phyloP scores from a whole-genome alignment of 2,113 vertebrate genomes.

The Gymnogyps californianus region DNA sequence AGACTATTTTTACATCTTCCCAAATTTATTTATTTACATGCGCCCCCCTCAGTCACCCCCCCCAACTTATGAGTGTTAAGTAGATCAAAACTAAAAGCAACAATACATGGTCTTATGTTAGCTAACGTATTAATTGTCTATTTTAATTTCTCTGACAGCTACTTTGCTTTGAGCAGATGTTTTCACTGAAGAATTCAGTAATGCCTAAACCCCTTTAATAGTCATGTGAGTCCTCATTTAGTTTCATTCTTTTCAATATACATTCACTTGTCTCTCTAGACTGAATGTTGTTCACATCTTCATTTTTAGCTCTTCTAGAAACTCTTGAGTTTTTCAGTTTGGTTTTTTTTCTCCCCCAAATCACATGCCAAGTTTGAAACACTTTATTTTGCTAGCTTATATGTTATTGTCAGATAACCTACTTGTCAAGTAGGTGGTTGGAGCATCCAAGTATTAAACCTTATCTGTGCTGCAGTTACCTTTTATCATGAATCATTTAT shows the following conservation, averaged over 20 bases:
- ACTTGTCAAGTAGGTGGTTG: neutral
- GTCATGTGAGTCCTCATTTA: neutral
- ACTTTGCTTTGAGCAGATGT: neutral
- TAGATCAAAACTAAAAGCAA: neutral
- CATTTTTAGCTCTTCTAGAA: neutral
- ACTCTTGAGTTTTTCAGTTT: too few species aligned
- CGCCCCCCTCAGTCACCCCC: accelerated
- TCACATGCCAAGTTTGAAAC: neutral
- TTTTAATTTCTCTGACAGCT: neutral
- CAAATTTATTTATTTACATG: neutral
- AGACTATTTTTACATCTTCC: neutral
- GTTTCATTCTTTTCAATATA: neutral
- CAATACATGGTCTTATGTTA: neutral
- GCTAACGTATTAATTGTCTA: neutral
- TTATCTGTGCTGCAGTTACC: neutral
- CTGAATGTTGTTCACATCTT: neutral
- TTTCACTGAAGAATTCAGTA: neutral
- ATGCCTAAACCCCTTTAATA: neutral
- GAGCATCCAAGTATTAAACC: neutral
- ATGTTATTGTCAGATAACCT: neutral
- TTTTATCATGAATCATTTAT: neutral
- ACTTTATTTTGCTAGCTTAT: neutral
- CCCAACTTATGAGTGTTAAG: neutral
- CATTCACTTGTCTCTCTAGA: neutral
- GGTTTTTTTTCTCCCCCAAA: neutral